A percentile compares a stretch with the other conserved stretches of the same genome.
Conservation (phyloP, 2,888 invertebrate species). For the Seira ritae region DNA sequence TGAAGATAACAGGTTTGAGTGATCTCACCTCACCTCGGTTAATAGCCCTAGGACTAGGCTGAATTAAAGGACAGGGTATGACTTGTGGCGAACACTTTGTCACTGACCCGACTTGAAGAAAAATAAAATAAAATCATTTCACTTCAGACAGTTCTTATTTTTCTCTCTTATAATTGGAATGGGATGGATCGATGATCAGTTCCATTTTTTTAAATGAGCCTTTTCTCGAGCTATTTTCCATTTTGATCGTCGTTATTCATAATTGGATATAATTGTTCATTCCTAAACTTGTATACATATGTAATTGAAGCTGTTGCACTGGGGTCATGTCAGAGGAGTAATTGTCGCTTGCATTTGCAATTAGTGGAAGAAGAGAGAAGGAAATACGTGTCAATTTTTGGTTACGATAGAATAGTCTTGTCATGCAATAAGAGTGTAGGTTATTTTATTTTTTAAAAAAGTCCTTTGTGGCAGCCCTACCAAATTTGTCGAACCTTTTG, state of each 20-base stretch:
- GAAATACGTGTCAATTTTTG: slow-evolving; percentile 3
- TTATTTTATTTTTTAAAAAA: not conserved
- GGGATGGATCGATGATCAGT: too few species aligned
- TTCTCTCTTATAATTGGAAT: too few species aligned
- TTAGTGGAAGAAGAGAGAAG: not conserved
- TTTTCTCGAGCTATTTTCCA: too few species aligned
- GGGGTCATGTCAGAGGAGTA: not conserved
- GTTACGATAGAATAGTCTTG: slow-evolving; percentile 3
- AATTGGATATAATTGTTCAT: too few species aligned
- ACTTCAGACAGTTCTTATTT: not conserved
- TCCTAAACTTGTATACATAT: too few species aligned
- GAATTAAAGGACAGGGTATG: slow-evolving; percentile 70
- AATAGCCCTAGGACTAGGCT: slow-evolving; percentile 65
- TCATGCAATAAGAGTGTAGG: slow-evolving; percentile 17
- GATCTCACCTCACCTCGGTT: slow-evolving; percentile 74
- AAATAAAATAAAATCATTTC: slow-evolving; percentile 34
- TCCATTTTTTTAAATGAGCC: too few species aligned
- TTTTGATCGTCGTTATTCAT: too few species aligned
- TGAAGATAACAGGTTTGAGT: slow-evolving; percentile 59
- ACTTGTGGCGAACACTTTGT: slow-evolving; percentile 70
- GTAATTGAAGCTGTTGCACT: too few species aligned
- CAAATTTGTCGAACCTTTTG: too few species aligned
- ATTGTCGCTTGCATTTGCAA: not conserved
- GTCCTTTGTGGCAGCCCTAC: not conserved
- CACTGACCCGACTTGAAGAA: slow-evolving; percentile 67